Base-by-base conservation (phyloP, 64 coral and sea anemone species). In the Montipora sp. region DNA sequence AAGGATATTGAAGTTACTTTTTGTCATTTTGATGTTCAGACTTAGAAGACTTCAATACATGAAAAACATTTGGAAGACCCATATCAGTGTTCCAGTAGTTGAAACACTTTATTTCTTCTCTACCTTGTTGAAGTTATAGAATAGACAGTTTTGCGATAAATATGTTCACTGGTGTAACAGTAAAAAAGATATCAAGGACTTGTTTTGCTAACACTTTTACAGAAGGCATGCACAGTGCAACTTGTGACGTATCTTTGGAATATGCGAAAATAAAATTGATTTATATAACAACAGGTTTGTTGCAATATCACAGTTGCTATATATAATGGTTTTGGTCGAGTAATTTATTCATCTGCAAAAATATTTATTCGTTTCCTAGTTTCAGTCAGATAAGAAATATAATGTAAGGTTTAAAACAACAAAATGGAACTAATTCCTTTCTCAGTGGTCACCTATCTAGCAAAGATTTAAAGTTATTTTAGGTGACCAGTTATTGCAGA, bases 281-380 rank as follows among this genome's bases (percentile, higher is more conserved):
- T 85, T 20, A 68, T 47, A 3, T 71, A 63, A 85, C 68, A 71
- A 71, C 48, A 3, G 47, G 46, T 8, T 20, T 9, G n/a, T 71
- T 14, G 18, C 44, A 71, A 71, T 46, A 85, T 68, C 44, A 18
- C 7, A 47, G 65, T 70, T 85, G 63, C 23, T 70, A 85, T 70
- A 85, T 85, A 85, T 85, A 72, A 50, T 83, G 19, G 59, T 60
- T n/a, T 68, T 67, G 80, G 12, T 22, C 16, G 50, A 51, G 7
- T 85, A 71, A 85, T 70, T 51, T 50, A 85, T 51, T 85, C 61
- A 63, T 85, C 82, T 50, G 47, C 27, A 21, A 85, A 82, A 85
- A 85, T 85, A 72, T 85, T 85, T 85, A 85, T 72, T 71, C 47
- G 63, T 85, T 85, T 71, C 82, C 47, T 71, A 50, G 82, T 85